phyloP scores from a whole-genome alignment of 2,888 invertebrate species.

The Amblyjoppa fuscipennis region DNA sequence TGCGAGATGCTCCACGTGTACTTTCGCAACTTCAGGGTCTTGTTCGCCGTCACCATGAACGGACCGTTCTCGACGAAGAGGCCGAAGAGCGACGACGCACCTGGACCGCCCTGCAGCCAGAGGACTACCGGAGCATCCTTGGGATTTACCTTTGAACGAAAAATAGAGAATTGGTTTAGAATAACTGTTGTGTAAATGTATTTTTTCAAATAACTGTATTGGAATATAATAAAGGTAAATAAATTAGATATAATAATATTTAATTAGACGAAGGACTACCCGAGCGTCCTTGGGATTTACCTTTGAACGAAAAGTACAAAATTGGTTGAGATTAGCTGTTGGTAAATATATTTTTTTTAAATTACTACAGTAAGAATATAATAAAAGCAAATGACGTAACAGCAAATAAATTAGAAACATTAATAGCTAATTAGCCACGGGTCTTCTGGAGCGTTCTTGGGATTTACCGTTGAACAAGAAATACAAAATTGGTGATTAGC shows the following conservation, averaged over 20 bases:
- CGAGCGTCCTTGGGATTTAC: too few relatives aligned
- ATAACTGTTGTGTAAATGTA: too few relatives aligned
- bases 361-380: too few relatives aligned
- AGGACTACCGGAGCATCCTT: constrained; percentile 90
- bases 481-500: constrained; percentile 32
- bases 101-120: constrained; percentile 96
- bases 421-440: constrained; percentile 88
- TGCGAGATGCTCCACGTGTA: constrained; percentile 93
- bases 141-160: constrained; percentile 82
- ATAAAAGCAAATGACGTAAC: too few relatives aligned
- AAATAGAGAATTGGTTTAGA: constrained; percentile 36
- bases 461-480: constrained; percentile 81
- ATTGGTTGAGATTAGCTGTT: too few relatives aligned
- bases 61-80: constrained; percentile 95
- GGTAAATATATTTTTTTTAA: too few relatives aligned
- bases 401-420: too few relatives aligned
- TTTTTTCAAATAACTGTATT: too few relatives aligned
- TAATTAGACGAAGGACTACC: too few relatives aligned
- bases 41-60: constrained; percentile 86
- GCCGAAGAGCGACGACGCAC: constrained; percentile 92
- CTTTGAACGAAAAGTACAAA: too few relatives aligned
- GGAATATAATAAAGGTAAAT: too few relatives aligned
- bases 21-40: constrained; percentile 88
- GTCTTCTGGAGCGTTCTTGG: constrained; percentile 89
- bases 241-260: too few relatives aligned